Evolutionary conservation across 2,888 invertebrate genomes (phyloP), one percentile per base, ranked within the genome.

Genomic region (Leptothorax acervorum): DNA sequence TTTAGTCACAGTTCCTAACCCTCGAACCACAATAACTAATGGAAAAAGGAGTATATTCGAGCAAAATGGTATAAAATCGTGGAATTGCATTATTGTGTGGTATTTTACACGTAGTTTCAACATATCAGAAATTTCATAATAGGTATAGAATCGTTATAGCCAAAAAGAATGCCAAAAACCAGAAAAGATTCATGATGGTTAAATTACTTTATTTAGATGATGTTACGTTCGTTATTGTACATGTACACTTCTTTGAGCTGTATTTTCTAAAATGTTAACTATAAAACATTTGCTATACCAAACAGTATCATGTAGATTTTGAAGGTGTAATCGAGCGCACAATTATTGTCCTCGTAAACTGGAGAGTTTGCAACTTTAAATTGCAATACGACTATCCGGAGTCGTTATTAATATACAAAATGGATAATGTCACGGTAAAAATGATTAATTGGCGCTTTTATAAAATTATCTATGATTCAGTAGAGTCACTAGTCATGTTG

Each of bases 1-100:
- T 90, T 92, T 92, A 92, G 93, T 91, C 93, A 92, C 92, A 92
- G 92, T 92, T 92, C 92, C 93, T 91, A 92, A 91, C 91, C 91
- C 92, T 93, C 93, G 92, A 86, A 87, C 86, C 87, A 79, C 84
- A 86, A 75, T 66, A 60, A 66, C 86, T 70, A 87, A 84, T 35
- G 85, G 53, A 78, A 74, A 76, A 73, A 63, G 66, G 35, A 42
- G 15, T 42, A 63, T 45, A 76, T 35, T 76, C 51, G 73, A 81
- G 48, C 31, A 78, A 62, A 71, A 18, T 23, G 2, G 18, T 76
- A 57, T n/a, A 39, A 82, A 45, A 65, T 66, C 48, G 23, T 51
- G 45, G 8, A 71, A 83, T 39, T 23, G 39, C 9, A 39, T 70
- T 63, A 0, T 39, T 55, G 55, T 62, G 39, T 42, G 18, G 31